phyloP scores from a whole-genome alignment of 2,888 invertebrate genomes.

The Drosophila demipolita region DNA sequence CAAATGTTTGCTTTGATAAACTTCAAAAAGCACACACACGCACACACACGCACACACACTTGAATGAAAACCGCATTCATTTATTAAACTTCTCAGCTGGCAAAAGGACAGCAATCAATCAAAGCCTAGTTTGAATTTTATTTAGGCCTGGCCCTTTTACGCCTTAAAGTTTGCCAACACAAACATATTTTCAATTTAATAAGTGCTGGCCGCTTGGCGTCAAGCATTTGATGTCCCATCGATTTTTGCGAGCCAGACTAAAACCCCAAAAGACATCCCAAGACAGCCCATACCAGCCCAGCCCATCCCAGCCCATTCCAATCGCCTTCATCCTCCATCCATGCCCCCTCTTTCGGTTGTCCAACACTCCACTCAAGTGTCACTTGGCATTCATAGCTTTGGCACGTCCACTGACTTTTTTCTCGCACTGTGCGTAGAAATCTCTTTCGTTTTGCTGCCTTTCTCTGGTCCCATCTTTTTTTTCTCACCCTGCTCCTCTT shows the following conservation, averaged over 20 bases:
- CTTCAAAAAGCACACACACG: conserved; percentile 37
- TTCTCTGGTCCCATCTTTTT: conserved; percentile 1
- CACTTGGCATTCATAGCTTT: conserved; percentile 66
- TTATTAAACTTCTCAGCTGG: conserved; percentile 70
- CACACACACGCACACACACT: neutral
- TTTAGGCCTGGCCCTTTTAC: conserved; percentile 11
- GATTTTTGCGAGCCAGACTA: conserved; percentile 54
- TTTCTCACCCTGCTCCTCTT: neutral
- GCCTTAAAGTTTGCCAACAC: conserved; percentile 42
- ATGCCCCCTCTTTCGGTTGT: conserved; percentile 21
- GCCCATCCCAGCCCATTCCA: neutral
- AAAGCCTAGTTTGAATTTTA: conserved; percentile 36
- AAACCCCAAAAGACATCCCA: conserved; percentile 20
- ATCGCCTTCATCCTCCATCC: neutral
- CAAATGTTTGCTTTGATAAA: conserved; percentile 63
- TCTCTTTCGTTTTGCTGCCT: conserved; percentile 33
- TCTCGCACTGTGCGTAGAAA: conserved; percentile 55
- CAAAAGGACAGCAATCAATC: conserved; percentile 72
- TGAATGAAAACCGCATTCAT: conserved; percentile 66
- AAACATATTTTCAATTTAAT: conserved; percentile 70
- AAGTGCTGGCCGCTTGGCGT: conserved; percentile 53
- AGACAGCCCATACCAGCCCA: neutral
- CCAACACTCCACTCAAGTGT: conserved; percentile 63
- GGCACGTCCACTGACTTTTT: conserved; percentile 65
- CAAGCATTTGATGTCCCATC: conserved; percentile 62